Evolutionary conservation across 1,140 invertebrate genomes (phyloP), one percentile per base, ranked within the genome.

Genomic region (Listronotus oregonensis): DNA sequence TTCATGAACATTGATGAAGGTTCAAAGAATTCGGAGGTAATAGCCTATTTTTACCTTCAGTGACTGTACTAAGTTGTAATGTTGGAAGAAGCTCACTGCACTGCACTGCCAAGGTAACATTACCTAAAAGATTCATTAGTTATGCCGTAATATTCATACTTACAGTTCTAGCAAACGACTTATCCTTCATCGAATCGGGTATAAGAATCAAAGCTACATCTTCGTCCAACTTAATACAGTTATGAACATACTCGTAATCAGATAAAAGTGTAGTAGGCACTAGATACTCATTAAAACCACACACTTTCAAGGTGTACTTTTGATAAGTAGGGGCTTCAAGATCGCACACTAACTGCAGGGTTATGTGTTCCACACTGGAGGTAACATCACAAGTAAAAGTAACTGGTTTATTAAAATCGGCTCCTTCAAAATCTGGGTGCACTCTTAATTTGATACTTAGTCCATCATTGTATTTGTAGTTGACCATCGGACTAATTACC

Each of bases 181-280:
- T 79, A 65, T 85, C 81, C 52, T 90, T 82, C 62, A 87, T 83
- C 34, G 75, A 81, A 57, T 89, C 86, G 7, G 89, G 86, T 67
- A 88, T 84, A 46, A 92, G 82, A 46, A 88, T 89, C 63, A 98
- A 82, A 57, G 88, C 82, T 0, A 98, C 91, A 82, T 97, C 95
- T 77, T 90, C 87, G 78, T 97, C 95, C 72, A 96, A 80, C 78
- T 97, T 96, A 42, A 97, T 90, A 80, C 95, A 97, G 69, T 93
- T 89, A 76, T 96, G 93, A 60, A 97, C 89, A 80, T 96, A 97
- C 76, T 95, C 93, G 81, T 96, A 95, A 76, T 96, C 92, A 51
- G 88, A 89, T 18, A 98, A 82, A 62, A 78, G 77, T 56, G 86
- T 87, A 34, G 82, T 87, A 39, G 82, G 84, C 51, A 85, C 86